A percentile compares a stretch with the other conserved stretches of the same genome.
Conservation (phyloP, 2,797 vertebrate genomes). For the Mionectes olivaceus region DNA sequence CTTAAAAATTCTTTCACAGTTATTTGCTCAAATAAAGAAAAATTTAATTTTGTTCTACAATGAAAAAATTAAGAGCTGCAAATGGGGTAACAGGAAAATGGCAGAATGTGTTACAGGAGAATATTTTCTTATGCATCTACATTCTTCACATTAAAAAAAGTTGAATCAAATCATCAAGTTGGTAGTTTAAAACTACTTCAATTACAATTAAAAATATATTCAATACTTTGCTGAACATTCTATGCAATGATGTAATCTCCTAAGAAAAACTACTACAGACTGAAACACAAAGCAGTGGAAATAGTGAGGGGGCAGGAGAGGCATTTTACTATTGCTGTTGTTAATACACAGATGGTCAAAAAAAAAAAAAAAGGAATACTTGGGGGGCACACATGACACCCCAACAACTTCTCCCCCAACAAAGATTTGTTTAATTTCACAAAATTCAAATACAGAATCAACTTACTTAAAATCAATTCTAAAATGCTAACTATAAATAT, state of each 20-base stretch:
- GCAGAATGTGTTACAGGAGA: neutral
- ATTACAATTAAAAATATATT: neutral
- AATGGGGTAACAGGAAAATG: neutral
- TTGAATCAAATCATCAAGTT: neutral
- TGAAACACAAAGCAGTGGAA: neutral
- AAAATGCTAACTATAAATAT: neutral
- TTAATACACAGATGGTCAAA: neutral
- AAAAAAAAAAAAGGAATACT: neutral
- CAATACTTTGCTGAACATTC: neutral
- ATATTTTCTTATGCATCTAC: neutral
- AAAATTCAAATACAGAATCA: neutral
- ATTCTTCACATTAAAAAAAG: neutral
- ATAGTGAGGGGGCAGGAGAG: neutral
- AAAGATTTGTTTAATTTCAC: neutral
- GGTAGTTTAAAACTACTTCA: neutral
- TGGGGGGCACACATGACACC: neutral
- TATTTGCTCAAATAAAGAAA: neutral
- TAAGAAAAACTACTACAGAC: neutral
- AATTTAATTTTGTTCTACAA: too few species aligned
- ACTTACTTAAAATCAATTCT: neutral
- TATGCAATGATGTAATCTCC: neutral
- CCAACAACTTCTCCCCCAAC: neutral
- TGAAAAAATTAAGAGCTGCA: neutral
- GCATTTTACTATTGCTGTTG: neutral
- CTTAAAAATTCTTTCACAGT: neutral